These are phyloP conservation scores for Cheilosia vulpina DNA, from an alignment of 2,888 invertebrate species.

Conservation along the genomic window DNA sequence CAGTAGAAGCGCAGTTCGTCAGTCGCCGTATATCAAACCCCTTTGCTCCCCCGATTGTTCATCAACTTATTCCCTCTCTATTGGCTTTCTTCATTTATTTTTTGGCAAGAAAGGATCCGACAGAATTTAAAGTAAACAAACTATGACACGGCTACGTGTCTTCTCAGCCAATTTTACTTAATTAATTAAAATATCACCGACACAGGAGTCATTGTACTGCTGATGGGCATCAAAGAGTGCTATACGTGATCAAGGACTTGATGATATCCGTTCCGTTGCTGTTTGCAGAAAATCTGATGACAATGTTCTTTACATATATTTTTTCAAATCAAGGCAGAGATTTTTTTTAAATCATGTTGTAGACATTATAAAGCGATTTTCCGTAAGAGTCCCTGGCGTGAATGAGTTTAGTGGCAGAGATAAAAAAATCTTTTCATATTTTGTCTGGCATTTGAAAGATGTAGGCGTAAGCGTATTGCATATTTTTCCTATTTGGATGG, in stretches of 20 bases:
- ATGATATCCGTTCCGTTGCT: conserved; percentile 26
- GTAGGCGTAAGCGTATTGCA: neutral
- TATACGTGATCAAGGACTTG: conserved; percentile 58
- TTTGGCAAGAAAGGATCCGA: neutral
- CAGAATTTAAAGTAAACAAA: neutral
- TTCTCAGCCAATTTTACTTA: conserved; percentile 34
- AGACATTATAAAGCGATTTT: conserved; percentile 7
- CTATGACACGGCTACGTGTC: neutral
- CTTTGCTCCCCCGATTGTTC: no score
- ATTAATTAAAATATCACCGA: conserved; percentile 30
- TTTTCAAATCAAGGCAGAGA: neutral
- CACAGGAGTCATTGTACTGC: conserved; percentile 22
- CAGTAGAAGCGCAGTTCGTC: no score
- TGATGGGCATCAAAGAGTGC: conserved; percentile 14
- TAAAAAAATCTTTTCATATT: neutral
- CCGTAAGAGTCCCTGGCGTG: conserved; percentile 24
- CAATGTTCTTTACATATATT: conserved; percentile 14
- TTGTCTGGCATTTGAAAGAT: neutral
- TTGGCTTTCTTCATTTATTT: neutral
- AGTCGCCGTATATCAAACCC: no score
- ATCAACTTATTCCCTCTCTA: neutral
- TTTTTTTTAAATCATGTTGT: neutral
- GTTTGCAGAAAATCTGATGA: conserved; percentile 36
- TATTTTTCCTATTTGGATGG: neutral
- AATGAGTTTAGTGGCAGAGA: conserved; percentile 17